Evolutionary conservation across 2,888 invertebrate genomes (phyloP), one percentile per base, ranked within the genome.

Genomic region (Latheticus oryzae): DNA sequence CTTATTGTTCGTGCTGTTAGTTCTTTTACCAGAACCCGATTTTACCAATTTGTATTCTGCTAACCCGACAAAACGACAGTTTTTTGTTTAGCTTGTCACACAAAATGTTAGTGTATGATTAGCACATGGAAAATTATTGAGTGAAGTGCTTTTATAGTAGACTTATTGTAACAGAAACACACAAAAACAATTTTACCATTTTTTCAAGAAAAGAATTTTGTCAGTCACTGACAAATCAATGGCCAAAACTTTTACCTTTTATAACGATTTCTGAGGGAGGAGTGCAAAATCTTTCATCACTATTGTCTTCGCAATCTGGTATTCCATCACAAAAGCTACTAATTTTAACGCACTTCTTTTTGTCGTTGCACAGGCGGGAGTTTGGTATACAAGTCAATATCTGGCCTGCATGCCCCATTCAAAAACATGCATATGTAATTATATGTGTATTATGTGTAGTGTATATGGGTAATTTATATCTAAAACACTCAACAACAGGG

Each of bases 301-400:
- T 81, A 57, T 73, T 72, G 75, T 85, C 85, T 33, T 78, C 72
- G 74, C 85, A 87, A 73, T 87, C 84, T 58, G 75, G 71, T 61
- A 73, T 73, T 61, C 81, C 80, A 75, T 87, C 82, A 74, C 86
- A 84, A 64, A 77, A 75, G 70, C 79, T 79, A 71, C 74, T 64
- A 52, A 70, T 71, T 67, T 77, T 76, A 72, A 84, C 79, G 75
- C 84, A 84, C 63, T 74, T 78, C 66, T 78, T 79, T 60, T 79
- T 79, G 66, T 81, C 80, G 63, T 72, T 73, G 76, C 85, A 86
- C 68, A 77, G 80, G 80, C 84, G 84, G 73, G 83, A 78, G 67
- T 79, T 78, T 38, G 76, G 71, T 45, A 74, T 74, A 74, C 85
- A 84, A 55, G 73, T 74, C 72, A 69, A 47, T 30, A 72, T 33